Base-by-base conservation (phyloP, 64 coral and sea anemone genomes). In the Pachyseris speciosa region DNA sequence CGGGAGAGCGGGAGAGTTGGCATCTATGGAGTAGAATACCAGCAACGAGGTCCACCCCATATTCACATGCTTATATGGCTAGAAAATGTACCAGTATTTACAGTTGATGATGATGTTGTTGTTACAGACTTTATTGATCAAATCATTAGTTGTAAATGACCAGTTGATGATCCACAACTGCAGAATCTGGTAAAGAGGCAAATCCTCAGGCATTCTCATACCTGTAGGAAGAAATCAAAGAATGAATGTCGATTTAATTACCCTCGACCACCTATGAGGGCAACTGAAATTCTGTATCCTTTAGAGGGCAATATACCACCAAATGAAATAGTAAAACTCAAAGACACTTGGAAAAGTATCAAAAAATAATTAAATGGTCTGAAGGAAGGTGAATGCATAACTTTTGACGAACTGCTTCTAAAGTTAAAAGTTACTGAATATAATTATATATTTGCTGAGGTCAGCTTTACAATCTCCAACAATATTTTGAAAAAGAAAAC, bases 51-150 rank as follows among this genome's bases (percentile, higher is more conserved):
- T n/a, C n/a, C n/a, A n/a, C n/a, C n/a, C 37, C 80, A 84, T 39
- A 84, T 84, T 34, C 80, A 84, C 57, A 84, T 84, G 80, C 36
- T 84, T 25, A 29, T 84, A 64, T 84, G 80, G 80, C 65, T 68
- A 68, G 22, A 68, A n/a, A n/a, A 34, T 11, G 65, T n/a, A 30
- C 65, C 33, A 68, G 43, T 45, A 45, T 45, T 45, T 45, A 11
- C 5, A 45, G 43, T 45, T 45, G 43, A 45, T 45, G 43, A 34
- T 68, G 65, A 68, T 68, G 65, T 19, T 30, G 12, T 30, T 30
- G 65, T 68, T 34, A 75, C 38, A 33, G 72, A 75, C 9, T n/a
- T 38, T n/a, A 84, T 84, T 84, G 80, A 84, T 84, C 55, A 64
- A 22, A 65, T 84, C 31, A 84, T 84, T n/a, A 84, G 13, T 63